Percentiles rank a stretch among this genome's conserved stretches.
These are phyloP conservation scores for Helicoverpa zea DNA, from an alignment of 1,140 invertebrate species.

Conservation along the genomic window DNA sequence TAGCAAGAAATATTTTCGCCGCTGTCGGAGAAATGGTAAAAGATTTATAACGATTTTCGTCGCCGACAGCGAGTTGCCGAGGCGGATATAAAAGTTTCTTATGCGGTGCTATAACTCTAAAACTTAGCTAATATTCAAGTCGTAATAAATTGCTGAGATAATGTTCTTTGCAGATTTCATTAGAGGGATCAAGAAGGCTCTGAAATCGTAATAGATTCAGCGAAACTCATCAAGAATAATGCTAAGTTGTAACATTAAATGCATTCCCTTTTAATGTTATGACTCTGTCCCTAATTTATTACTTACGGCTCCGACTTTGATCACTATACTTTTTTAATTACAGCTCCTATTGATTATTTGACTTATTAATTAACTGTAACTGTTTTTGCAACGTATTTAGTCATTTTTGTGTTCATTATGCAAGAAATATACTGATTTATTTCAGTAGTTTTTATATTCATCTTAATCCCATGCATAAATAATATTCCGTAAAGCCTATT, in stretches of 20 bases:
- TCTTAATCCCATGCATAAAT: not conserved
- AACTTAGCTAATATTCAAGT: constrained; percentile 63
- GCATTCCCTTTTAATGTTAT: not conserved
- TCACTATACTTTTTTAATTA: not conserved
- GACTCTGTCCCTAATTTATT: not conserved
- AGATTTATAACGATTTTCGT: constrained; percentile 64
- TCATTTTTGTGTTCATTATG: not conserved
- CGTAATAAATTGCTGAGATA: constrained; percentile 60
- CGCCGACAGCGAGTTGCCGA: constrained; percentile 57
- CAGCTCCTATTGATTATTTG: not conserved
- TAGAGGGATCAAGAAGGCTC: constrained; percentile 43
- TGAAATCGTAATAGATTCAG: constrained; percentile 46
- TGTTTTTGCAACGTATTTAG: not conserved
- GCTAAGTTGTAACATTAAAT: constrained; percentile 22
- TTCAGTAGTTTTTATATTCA: not conserved
- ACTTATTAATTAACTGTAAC: not conserved
- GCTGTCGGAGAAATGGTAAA: constrained; percentile 58
- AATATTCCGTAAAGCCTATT: not conserved
- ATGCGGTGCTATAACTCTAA: constrained; percentile 56
- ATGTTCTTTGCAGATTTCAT: constrained; percentile 58
- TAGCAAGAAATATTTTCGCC: constrained; percentile 57
- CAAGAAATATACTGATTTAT: not conserved
- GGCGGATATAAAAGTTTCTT: constrained; percentile 61
- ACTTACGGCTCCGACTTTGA: too few species aligned
- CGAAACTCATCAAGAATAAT: constrained; percentile 40